Evolutionary conservation across 2,797 vertebrate genomes (phyloP).

Genomic region (Myiotriccus ornatus): DNA sequence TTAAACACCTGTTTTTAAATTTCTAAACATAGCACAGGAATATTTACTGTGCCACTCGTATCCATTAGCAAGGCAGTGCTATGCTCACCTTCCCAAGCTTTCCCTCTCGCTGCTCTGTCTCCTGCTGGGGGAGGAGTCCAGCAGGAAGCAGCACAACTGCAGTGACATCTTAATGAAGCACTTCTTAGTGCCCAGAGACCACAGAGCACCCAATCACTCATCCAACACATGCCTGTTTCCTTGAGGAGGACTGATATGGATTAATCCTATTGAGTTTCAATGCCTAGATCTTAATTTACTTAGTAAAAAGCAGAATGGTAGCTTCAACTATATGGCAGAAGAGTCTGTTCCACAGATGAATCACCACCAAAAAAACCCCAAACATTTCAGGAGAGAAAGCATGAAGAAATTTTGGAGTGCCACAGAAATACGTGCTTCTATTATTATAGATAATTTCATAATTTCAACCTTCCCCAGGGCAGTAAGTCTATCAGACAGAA

Average conservation of each 20-base stretch:
- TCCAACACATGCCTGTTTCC: not conserved
- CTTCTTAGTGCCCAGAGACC: not conserved
- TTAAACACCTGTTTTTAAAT: not conserved
- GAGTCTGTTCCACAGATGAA: not conserved
- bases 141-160: not conserved
- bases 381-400: not conserved
- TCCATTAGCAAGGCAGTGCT: not conserved
- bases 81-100: not conserved
- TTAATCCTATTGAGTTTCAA: slow-evolving; percentile 29
- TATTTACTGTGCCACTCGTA: not conserved
- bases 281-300: slow-evolving; percentile 15
- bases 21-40: not conserved
- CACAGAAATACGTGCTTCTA: not conserved
- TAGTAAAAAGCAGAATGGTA: not conserved
- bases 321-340: not conserved
- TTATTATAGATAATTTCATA: not conserved
- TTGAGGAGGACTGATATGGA: not conserved
- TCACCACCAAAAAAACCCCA: not conserved
- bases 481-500: not conserved
- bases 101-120: not conserved
- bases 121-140: not conserved
- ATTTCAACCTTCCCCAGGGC: not conserved
- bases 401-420: not conserved
- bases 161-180: not conserved
- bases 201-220: not conserved